Conservation (phyloP, 2,113 vertebrate genomes). For the Physeter macrocephalus region DNA sequence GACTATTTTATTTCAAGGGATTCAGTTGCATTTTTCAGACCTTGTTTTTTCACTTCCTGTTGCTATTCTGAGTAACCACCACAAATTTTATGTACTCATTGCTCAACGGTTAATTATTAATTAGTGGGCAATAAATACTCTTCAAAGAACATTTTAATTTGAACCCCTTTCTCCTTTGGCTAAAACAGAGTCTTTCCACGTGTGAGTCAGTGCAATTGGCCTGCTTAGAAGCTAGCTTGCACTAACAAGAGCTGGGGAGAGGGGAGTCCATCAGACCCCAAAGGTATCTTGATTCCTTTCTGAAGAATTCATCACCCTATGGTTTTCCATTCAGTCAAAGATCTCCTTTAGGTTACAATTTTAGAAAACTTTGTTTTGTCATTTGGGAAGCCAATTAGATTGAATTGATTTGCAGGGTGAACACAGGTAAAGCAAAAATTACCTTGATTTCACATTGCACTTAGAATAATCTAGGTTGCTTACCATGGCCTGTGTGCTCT, state of each 20-base stretch:
- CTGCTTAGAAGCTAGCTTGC: neutral
- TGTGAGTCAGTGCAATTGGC: neutral
- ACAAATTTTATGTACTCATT: neutral
- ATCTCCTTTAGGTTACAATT: neutral
- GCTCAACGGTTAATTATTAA: neutral
- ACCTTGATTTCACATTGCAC: neutral
- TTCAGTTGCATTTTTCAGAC: neutral
- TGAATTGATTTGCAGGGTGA: neutral
- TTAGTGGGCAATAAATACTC: neutral
- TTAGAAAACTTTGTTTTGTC: neutral
- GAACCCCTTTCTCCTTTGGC: neutral
- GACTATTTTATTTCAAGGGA: neutral
- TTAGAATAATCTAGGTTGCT: neutral
- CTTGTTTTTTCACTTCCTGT: neutral
- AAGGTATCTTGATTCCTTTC: neutral
- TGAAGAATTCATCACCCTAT: neutral
- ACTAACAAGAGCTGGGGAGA: too few species aligned
- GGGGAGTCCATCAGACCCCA: neutral
- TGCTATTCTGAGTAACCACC: neutral
- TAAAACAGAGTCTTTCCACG: neutral
- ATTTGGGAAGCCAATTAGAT: neutral
- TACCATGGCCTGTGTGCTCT: neutral
- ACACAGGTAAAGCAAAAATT: neutral
- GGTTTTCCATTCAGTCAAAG: neutral
- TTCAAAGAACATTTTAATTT: neutral